These are phyloP conservation scores for Cebus imitator DNA, from an alignment of 2,113 vertebrate genomes.

Conservation along the genomic window DNA sequence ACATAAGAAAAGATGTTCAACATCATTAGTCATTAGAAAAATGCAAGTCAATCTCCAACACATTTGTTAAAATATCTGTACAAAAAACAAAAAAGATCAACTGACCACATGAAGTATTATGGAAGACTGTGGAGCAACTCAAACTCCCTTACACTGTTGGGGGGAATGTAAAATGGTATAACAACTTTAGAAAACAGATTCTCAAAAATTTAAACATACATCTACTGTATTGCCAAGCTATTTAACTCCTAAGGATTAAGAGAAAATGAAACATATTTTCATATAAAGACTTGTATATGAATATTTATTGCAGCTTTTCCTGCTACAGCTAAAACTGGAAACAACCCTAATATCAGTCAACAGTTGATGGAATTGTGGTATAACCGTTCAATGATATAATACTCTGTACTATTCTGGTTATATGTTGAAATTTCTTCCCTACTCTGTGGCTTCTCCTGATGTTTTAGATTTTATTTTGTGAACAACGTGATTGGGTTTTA, in stretches of 20 bases:
- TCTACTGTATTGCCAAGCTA: neutral
- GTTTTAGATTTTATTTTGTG: neutral
- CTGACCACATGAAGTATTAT: neutral
- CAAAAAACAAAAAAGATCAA: neutral
- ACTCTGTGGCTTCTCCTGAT: neutral
- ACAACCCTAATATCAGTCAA: neutral
- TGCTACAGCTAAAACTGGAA: neutral
- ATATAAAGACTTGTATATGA: neutral
- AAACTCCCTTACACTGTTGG: neutral
- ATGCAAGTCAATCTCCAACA: neutral
- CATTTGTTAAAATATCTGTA: neutral
- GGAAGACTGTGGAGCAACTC: neutral
- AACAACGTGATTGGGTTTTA: neutral
- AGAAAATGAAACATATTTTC: neutral
- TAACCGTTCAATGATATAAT: neutral
- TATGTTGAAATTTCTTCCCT: neutral
- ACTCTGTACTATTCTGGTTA: neutral
- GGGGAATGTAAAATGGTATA: neutral
- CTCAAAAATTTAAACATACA: neutral
- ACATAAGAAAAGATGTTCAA: neutral
- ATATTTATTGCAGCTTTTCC: neutral
- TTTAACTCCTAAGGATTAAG: neutral
- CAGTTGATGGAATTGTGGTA: neutral
- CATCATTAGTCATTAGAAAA: neutral
- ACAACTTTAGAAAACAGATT: neutral